These are phyloP conservation scores for Coptodon rendalli DNA, from an alignment of 2,113 vertebrate genomes.

Conservation along the genomic window DNA sequence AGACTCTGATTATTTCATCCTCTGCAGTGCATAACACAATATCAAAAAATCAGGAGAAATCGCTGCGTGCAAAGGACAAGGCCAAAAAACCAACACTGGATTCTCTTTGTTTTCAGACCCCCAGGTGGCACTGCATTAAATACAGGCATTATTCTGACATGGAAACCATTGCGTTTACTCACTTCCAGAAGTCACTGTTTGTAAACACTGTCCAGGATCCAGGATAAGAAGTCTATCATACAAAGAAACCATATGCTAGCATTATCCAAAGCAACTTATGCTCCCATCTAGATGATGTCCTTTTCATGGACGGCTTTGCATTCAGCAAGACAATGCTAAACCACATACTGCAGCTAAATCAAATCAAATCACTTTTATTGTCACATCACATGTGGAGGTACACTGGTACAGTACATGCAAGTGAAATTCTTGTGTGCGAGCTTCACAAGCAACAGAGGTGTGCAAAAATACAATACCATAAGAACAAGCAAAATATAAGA, in stretches of 20 bases:
- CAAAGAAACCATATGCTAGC: background rate
- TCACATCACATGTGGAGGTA: no score
- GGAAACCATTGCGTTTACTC: background rate
- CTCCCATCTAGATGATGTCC: background rate
- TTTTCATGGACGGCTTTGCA: background rate
- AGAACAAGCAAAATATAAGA: no score
- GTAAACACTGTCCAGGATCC: background rate
- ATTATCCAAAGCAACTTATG: background rate
- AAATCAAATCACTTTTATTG: no score
- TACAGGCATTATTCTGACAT: background rate
- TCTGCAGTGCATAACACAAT: background rate
- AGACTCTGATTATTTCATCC: background rate
- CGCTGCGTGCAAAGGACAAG: background rate
- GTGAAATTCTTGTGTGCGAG: no score
- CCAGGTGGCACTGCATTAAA: background rate
- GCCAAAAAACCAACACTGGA: rapidly evolving
- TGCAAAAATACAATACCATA: no score
- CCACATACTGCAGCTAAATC: background rate
- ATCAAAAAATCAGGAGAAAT: background rate
- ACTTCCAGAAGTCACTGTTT: background rate
- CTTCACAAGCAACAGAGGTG: no score
- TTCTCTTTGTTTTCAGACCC: background rate
- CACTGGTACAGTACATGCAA: no score
- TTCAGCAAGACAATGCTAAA: background rate
- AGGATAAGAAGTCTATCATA: background rate